Base-by-base conservation (phyloP, 35 echinoderm and acorn worm genomes). In the Chiridota heheva region DNA sequence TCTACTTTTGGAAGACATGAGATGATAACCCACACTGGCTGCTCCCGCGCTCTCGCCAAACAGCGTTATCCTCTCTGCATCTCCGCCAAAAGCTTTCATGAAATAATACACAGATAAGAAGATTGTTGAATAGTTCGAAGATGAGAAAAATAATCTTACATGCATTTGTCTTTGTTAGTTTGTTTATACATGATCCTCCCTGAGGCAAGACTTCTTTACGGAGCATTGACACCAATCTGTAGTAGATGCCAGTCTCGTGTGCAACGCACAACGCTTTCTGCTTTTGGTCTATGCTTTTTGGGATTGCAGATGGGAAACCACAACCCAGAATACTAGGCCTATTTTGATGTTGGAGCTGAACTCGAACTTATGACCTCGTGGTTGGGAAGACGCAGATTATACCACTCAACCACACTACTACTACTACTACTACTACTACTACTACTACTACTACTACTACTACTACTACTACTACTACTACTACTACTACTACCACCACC, bases 11-110 rank as follows among this genome's bases (percentile, higher is more conserved):
- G 65, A 33, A 18, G 91, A 89, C 1, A 95, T 63, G 15, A 95
- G 8, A 32, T 95, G 91, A 56, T 70, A 76, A 38, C 57, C 55
- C 2, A 72, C 62, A 76, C 91, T 95, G 10, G 70, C 65, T 24
- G 77, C 71, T 12, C 91, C 91, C 25, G 91, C 91, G 39, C 81
- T 83, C 36, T 89, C 67, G 2, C 91, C 91, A 43, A 95, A 95
- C 36, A 95, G 56, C 2, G 91, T 89, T 1, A 95, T 65, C 51
- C 66, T 58, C 32, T 72, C 60, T 2, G 85, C 65, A 44, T 95
- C 91, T 46, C 91, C 91, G 76, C 82, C 82, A 43, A 95, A 95
- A 3, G 77, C 91, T 94, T 44, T 36, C 47, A 73, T 63, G 40
- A 31, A 76, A n/a, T 13, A 53, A 22, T 10, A 53, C 10, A 53